Evolutionary conservation across 2,888 invertebrate species (phyloP).

Genomic region (Deladenus siricidicola): DNA sequence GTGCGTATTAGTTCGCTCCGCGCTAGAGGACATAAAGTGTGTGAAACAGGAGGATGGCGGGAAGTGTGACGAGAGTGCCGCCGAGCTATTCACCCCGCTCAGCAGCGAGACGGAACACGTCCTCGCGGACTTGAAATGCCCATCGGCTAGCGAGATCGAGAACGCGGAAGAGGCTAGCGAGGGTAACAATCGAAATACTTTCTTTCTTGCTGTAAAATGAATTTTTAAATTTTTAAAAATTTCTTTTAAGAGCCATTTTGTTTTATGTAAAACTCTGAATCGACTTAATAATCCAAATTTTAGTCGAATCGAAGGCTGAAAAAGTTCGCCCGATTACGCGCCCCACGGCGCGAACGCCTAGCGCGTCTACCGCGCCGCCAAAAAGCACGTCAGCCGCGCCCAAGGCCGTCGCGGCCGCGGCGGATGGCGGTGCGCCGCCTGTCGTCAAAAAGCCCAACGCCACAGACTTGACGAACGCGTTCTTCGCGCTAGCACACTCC

Average conservation of each 20-base stretch:
- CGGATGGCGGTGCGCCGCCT: no score
- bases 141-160: neutral
- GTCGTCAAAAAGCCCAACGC: no score
- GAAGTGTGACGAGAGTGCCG: slow-evolving; percentile 30
- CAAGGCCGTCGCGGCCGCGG: no score
- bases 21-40: slow-evolving; percentile 26
- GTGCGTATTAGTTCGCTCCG: neutral
- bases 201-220: no score
- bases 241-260: no score
- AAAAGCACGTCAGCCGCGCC: slow-evolving; percentile 1
- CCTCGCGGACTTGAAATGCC: slow-evolving; percentile 20
- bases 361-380: neutral
- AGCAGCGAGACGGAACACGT: slow-evolving; percentile 41
- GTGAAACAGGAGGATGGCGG: slow-evolving; percentile 22
- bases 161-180: neutral
- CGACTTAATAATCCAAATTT: neutral
- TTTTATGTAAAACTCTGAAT: no score
- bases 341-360: neutral
- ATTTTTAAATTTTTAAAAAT: no score
- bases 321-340: neutral
- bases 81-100: slow-evolving; percentile 43
- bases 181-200: no score
- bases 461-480: slow-evolving; percentile 28
- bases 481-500: slow-evolving; percentile 20
- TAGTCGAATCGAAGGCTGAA: neutral